Evolutionary conservation across 2,113 vertebrate species (phyloP).

Genomic region (Nothobranchius furzeri): DNA sequence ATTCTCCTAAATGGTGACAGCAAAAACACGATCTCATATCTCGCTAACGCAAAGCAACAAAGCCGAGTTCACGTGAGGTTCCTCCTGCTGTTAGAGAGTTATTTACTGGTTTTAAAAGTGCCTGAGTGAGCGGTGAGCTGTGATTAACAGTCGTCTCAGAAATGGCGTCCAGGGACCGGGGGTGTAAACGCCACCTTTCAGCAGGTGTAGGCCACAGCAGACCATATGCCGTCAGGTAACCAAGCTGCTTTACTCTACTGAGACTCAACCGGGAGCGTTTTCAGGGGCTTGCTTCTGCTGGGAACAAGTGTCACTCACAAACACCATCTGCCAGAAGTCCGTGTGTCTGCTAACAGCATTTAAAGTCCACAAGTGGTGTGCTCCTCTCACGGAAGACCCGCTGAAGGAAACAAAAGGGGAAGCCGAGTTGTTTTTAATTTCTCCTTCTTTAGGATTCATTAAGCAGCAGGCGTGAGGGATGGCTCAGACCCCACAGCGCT

Average conservation of each 20-base stretch:
- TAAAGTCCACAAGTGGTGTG: constrained; percentile 57
- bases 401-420: constrained; percentile 38
- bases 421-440: constrained; percentile 29
- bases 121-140: constrained; percentile 77
- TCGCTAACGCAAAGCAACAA: constrained; percentile 17
- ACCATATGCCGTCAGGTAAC: constrained; percentile 84
- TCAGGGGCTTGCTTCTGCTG: constrained; percentile 83
- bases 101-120: constrained; percentile 65
- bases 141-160: constrained; percentile 67
- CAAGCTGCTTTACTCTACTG: constrained; percentile 76
- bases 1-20: constrained; percentile 3
- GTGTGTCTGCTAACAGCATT: constrained; percentile 71
- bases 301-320: constrained; percentile 82
- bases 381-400: constrained; percentile 43
- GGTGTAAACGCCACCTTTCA: constrained; percentile 77
- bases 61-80: constrained; percentile 19
- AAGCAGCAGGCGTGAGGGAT: constrained; percentile 43
- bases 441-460: constrained; percentile 48
- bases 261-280: constrained; percentile 77
- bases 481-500: constrained; percentile 47
- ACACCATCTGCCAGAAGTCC: constrained; percentile 88
- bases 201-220: constrained; percentile 84
- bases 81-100: constrained; percentile 35
- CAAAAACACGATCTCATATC: constrained; percentile 6
- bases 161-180: constrained; percentile 68